Conservation (phyloP, 2,888 invertebrate genomes). For the Cabera pusaria region DNA sequence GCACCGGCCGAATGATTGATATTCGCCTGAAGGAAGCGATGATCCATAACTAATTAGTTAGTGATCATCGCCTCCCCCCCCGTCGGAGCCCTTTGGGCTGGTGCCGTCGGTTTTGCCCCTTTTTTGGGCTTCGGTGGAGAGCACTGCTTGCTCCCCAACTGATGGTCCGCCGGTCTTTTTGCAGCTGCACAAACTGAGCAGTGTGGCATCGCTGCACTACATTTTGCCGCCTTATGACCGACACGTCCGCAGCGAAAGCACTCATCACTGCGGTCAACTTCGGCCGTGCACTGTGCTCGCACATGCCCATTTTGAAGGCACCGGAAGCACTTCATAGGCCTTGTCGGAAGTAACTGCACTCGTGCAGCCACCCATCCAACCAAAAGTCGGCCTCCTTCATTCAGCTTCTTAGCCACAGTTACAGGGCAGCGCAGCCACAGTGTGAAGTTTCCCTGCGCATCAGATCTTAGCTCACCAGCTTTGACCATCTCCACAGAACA, state of each 20-base stretch:
- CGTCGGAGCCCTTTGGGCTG: background rate
- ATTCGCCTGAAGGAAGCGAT: slow-evolving; percentile 19
- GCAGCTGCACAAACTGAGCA: slow-evolving; percentile 5
- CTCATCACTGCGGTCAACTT: too few species aligned
- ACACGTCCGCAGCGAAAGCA: slow-evolving; percentile 9
- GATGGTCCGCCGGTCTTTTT: background rate
- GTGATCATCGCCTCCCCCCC: background rate
- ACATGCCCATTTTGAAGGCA: too few species aligned
- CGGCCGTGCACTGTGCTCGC: too few species aligned
- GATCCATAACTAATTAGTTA: background rate
- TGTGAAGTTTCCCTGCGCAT: slow-evolving; percentile 1
- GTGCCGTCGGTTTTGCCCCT: background rate
- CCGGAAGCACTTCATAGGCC: too few species aligned
- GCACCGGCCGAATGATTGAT: slow-evolving; percentile 28
- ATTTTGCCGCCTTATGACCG: background rate
- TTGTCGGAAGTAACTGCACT: too few species aligned
- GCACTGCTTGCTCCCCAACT: slow-evolving; percentile 2
- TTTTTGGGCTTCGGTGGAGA: background rate
- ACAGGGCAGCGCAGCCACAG: too few species aligned
- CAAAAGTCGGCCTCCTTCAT: too few species aligned
- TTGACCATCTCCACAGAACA: slow-evolving; percentile 7
- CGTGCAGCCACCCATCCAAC: too few species aligned
- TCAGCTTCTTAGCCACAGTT: too few species aligned
- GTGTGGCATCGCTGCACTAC: background rate
- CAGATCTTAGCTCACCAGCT: slow-evolving; percentile 3